phyloP scores from a whole-genome alignment of 2,888 invertebrate genomes.

The Tuberolachnus salignus region DNA sequence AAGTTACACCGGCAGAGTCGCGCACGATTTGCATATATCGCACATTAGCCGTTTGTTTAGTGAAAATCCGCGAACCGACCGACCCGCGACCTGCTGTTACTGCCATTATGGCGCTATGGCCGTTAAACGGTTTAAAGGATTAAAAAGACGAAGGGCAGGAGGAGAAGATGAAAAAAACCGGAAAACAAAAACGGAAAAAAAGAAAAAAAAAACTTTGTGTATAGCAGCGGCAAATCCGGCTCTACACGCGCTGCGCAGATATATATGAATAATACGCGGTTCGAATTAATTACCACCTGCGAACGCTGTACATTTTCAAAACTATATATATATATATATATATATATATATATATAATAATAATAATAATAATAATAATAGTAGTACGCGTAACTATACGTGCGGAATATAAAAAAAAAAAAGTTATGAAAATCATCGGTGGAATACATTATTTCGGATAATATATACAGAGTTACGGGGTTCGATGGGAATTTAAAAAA shows the following conservation, averaged over 20 bases:
- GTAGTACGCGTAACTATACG: too few species aligned
- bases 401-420: background rate
- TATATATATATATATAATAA: too few species aligned
- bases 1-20: too few species aligned
- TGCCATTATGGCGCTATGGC: conserved; percentile 40
- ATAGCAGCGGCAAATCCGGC: background rate
- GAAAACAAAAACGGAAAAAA: conserved; percentile 25
- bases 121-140: conserved; percentile 51
- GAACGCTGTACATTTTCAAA: too few species aligned
- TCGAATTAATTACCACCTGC: conserved; percentile 34
- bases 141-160: too few species aligned
- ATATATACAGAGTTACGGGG: too few species aligned
- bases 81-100: conserved; percentile 30
- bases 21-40: conserved; percentile 41
- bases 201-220: conserved; percentile 31
- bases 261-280: conserved; percentile 21
- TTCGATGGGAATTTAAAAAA: too few species aligned
- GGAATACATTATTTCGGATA: background rate
- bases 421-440: too few species aligned
- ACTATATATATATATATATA: too few species aligned
- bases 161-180: too few species aligned
- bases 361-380: too few species aligned
- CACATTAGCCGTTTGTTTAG: conserved; percentile 34
- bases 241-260: background rate
- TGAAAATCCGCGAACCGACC: conserved; percentile 25